Base-by-base conservation (phyloP, 2,888 invertebrate species). In the Dolomedes plantarius region DNA sequence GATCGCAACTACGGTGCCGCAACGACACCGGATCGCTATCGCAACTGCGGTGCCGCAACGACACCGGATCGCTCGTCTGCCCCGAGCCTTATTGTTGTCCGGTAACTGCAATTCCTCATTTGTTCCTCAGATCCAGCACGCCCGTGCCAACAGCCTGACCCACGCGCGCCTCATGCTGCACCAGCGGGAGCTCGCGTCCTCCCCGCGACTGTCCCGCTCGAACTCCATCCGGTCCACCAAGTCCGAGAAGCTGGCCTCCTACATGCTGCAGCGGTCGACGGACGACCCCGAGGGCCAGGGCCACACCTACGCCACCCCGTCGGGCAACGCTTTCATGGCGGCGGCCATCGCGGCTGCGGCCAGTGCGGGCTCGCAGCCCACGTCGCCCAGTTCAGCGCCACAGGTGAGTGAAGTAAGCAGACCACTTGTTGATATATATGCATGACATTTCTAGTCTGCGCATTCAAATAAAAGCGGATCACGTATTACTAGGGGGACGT, bases 221-320 rank as follows among this genome's bases (percentile, higher is more conserved):
- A 97, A 97, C 93, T 97, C 96, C 91, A 97, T 97, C 92, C 96
- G 97, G 92, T 98, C 98, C 62, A 97, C 97, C 23, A 97, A 97
- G 92, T 98, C 97, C 11, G 97, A 98, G 92, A 97, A 97, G 92
- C 93, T 97, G 91, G 97, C 97, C 91, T 97, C 97, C 41, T 96
- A 96, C 87, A 96, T 97, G 96, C 92, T 97, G 90, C 96, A 90
- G 94, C 95, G 89, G 94, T 91, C 96, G 90, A 91, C 96, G 90
- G 95, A 96, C 86, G 96, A 96, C 91, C 74, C 78, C 27, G 83
- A 88, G 41, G 62, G 68, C 32, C 69, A 79, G n/a, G 32, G 73
- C 9, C 67, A 69, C 36, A 73, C 69, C 41, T 74, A 76, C 29
- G 81, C 82, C 6, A 82, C 82, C 19, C 78, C 86, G 6, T 36